Conservation (phyloP, 2,113 vertebrate species). For the Corydoras maculifer region DNA sequence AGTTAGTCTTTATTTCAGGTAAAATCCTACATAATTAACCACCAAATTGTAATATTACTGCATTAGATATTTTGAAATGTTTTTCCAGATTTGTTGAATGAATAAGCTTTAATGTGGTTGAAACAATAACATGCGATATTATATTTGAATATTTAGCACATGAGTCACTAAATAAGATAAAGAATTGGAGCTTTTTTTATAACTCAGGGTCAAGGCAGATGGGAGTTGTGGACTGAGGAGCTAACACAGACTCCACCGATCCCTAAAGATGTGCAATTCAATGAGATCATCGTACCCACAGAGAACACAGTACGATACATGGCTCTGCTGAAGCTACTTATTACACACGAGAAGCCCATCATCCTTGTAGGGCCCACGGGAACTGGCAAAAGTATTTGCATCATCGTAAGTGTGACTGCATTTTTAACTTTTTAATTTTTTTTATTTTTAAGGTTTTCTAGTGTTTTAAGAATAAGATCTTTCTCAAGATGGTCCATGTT, state of each 20-base stretch:
- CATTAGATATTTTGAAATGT: too few species aligned
- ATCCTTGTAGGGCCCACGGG: constrained; percentile 85
- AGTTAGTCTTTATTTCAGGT: too few species aligned
- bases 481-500: too few species aligned
- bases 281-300: constrained; percentile 89
- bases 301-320: constrained; percentile 81
- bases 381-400: constrained; percentile 86
- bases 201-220: constrained; percentile 73
- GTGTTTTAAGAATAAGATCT: too few species aligned
- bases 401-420: constrained; percentile 72
- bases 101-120: too few species aligned
- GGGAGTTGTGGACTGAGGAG: constrained; percentile 78
- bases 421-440: too few species aligned
- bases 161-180: not conserved
- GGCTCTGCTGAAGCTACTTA: constrained; percentile 74
- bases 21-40: too few species aligned
- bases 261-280: constrained; percentile 74
- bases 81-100: too few species aligned
- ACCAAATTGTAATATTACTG: too few species aligned
- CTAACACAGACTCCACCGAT: constrained; percentile 68
- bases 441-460: too few species aligned
- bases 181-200: not conserved
- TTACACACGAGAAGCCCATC: constrained; percentile 79
- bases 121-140: too few species aligned
- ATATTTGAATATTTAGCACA: too few species aligned